These are phyloP conservation scores for Eupeodes latifasciatus DNA, from an alignment of 2,888 invertebrate genomes.

Conservation along the genomic window DNA sequence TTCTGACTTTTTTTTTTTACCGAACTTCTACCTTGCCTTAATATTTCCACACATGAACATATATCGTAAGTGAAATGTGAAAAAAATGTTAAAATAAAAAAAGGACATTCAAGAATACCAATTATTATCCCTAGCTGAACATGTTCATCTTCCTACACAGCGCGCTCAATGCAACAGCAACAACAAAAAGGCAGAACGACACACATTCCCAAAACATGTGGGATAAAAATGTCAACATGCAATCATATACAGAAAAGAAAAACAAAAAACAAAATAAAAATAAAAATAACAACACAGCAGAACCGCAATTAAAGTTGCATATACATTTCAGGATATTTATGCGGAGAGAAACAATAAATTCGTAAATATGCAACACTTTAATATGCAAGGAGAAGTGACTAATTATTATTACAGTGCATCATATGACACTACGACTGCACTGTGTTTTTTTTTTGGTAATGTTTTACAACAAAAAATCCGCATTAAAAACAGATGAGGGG, in stretches of 20 bases:
- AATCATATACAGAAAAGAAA: slow-evolving; percentile 41
- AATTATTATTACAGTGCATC: slow-evolving; percentile 68
- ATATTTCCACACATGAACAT: background rate
- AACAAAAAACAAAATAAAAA: background rate
- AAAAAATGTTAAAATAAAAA: background rate
- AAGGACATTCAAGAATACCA: slow-evolving; percentile 55
- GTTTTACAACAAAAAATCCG: slow-evolving; percentile 19
- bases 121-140: slow-evolving; percentile 72
- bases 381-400: slow-evolving; percentile 67
- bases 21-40: background rate
- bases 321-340: slow-evolving; percentile 18
- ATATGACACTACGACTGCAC: slow-evolving; percentile 32
- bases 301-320: slow-evolving; percentile 41
- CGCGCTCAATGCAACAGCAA: background rate
- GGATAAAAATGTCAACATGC: slow-evolving; percentile 73
- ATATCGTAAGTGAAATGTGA: background rate
- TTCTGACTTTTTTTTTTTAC: background rate
- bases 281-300: slow-evolving; percentile 4
- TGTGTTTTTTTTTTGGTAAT: background rate
- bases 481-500: slow-evolving; percentile 55
- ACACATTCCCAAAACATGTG: slow-evolving; percentile 48
- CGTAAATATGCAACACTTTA: slow-evolving; percentile 53
- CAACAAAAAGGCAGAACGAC: background rate
- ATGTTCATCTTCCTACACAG: slow-evolving; percentile 56
- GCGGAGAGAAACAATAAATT: slow-evolving; percentile 42